Conservation (phyloP, 1,140 invertebrate genomes). For the Charaxes varanes region DNA sequence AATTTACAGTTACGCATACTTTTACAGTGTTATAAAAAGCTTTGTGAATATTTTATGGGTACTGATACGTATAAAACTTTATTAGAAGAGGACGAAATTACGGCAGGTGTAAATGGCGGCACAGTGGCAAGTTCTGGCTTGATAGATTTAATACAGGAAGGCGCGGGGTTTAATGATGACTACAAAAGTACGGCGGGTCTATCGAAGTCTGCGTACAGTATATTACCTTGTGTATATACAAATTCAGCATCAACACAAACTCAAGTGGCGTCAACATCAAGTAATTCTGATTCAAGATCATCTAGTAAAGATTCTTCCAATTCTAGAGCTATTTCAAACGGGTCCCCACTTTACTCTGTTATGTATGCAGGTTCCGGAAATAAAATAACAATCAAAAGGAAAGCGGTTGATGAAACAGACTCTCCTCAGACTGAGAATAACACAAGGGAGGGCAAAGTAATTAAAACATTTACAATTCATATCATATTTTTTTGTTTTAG, state of each 20-base stretch:
- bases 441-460: conserved; percentile 53
- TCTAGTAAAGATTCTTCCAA: conserved; percentile 62
- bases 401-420: conserved; percentile 76
- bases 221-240: conserved; percentile 83
- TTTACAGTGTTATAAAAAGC: conserved; percentile 90
- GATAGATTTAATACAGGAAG: conserved; percentile 86
- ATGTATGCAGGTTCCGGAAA: conserved; percentile 86
- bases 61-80: conserved; percentile 81
- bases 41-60: conserved; percentile 87
- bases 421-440: conserved; percentile 34
- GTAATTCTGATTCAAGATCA: conserved; percentile 46
- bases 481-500: conserved; percentile 3
- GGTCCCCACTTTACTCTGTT: conserved; percentile 84
- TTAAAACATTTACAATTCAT: conserved; percentile 11
- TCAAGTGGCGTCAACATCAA: conserved; percentile 63
- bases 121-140: conserved; percentile 76
- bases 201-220: conserved; percentile 82
- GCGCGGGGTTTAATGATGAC: conserved; percentile 84
- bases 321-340: conserved; percentile 78
- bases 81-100: conserved; percentile 72
- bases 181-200: conserved; percentile 81
- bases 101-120: conserved; percentile 60
- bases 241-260: conserved; percentile 81
- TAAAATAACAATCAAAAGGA: conserved; percentile 88
- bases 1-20: conserved; percentile 88